These are phyloP conservation scores for Camponotus pennsylvanicus DNA, from an alignment of 1,140 invertebrate species.

Conservation along the genomic window DNA sequence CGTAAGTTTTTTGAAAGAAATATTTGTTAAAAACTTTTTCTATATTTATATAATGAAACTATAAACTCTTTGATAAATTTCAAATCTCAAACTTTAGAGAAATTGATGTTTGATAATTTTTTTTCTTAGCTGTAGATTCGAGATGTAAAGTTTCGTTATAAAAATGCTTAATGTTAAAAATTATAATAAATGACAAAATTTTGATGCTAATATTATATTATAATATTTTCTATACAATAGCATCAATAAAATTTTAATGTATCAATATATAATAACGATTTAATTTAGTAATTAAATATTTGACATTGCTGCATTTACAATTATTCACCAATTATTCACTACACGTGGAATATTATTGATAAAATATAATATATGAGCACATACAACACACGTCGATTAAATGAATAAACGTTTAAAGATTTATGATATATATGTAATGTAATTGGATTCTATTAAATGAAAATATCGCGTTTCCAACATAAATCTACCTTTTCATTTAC, in stretches of 20 bases:
- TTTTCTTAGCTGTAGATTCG: background rate
- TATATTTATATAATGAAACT: background rate
- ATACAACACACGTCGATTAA: constrained; percentile 23
- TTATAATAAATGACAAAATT: background rate
- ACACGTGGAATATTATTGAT: constrained; percentile 47
- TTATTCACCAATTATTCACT: constrained; percentile 20
- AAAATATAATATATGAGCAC: constrained; percentile 31
- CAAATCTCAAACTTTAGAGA: no score
- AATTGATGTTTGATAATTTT: no score
- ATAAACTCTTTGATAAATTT: background rate
- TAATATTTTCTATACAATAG: constrained; percentile 2
- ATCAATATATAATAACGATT: constrained; percentile 30
- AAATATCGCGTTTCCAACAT: background rate
- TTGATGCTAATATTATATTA: background rate
- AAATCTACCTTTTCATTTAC: background rate
- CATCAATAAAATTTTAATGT: constrained; percentile 36
- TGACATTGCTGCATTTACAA: constrained; percentile 39
- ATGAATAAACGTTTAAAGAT: constrained; percentile 53
- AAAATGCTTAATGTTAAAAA: background rate
- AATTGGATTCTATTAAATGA: constrained; percentile 46
- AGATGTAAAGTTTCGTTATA: background rate
- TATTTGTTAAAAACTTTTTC: background rate
- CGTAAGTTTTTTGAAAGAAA: background rate
- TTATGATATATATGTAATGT: constrained; percentile 23
- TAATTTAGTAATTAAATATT: constrained; percentile 60